These are phyloP conservation scores for Carduelis carduelis DNA, from an alignment of 2,797 vertebrate species.

Conservation along the genomic window DNA sequence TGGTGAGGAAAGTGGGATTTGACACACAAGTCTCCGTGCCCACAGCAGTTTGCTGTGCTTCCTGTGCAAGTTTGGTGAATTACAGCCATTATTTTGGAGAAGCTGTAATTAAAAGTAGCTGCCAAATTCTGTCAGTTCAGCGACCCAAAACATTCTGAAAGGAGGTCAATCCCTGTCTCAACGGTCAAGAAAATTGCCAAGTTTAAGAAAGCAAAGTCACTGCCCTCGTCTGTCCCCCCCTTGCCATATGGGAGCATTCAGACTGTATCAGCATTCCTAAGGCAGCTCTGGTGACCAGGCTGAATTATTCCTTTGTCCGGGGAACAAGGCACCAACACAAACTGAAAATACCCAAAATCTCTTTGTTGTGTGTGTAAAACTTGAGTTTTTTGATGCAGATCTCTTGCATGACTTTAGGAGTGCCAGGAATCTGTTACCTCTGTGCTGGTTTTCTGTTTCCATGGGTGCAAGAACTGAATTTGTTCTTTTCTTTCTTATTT, in stretches of 20 bases:
- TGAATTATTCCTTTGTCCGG: conserved; percentile 13
- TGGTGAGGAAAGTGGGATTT: not conserved
- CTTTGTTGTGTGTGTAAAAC: not conserved
- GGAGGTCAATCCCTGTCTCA: not conserved
- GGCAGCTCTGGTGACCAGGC: not conserved
- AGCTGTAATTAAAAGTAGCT: not conserved
- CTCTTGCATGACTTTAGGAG: not conserved
- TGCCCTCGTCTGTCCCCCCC: not conserved
- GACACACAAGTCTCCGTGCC: not conserved
- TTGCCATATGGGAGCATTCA: conserved; percentile 7
- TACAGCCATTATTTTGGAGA: not conserved
- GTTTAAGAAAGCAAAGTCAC: conserved; percentile 33
- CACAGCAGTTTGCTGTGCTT: not conserved
- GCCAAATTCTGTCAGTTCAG: conserved; percentile 23
- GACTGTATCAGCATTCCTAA: not conserved
- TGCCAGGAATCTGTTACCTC: not conserved
- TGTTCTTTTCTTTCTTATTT: not conserved
- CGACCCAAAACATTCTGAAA: not conserved
- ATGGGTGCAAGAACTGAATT: not conserved
- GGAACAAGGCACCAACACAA: conserved; percentile 25
- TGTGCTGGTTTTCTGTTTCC: not conserved
- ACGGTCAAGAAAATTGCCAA: not conserved
- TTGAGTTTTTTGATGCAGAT: not conserved
- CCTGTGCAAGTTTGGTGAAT: not conserved
- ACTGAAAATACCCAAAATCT: not conserved